Conservation (phyloP, 2,888 invertebrate species). For the Trissonchulus sp. region DNA sequence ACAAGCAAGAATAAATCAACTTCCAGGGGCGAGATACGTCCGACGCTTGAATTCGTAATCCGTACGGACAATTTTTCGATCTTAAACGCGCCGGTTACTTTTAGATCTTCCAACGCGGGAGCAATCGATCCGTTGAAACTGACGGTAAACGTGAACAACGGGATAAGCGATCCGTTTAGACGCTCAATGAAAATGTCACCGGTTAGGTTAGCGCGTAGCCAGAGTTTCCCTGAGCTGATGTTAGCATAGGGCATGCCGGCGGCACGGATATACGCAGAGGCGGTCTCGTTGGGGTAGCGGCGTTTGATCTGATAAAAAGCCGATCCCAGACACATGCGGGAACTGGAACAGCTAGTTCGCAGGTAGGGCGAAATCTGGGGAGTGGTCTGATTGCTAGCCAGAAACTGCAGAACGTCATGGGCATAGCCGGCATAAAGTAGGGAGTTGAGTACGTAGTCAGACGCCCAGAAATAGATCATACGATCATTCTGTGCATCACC, state of each 20-base stretch:
- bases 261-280: background rate
- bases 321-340: background rate
- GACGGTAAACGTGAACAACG: background rate
- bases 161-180: background rate
- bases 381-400: background rate
- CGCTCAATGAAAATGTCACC: background rate
- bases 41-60: background rate
- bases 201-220: background rate
- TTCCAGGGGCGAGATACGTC: slow-evolving; percentile 7
- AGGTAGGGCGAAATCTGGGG: background rate
- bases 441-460: slow-evolving; percentile 8
- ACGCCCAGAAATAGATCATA: background rate
- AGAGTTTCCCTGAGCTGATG: background rate
- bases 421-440: background rate
- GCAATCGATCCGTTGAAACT: background rate
- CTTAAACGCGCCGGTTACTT: background rate
- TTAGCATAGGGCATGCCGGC: background rate
- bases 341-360: slow-evolving; percentile 4
- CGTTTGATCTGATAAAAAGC: background rate
- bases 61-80: background rate
- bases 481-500: background rate
- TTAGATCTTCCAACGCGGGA: background rate
- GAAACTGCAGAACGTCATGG: background rate
- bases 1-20: background rate
- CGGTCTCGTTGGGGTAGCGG: slow-evolving; percentile 13